These are phyloP conservation scores for Uromys caudimaculatus DNA, from an alignment of 2,797 vertebrate species.

Conservation along the genomic window DNA sequence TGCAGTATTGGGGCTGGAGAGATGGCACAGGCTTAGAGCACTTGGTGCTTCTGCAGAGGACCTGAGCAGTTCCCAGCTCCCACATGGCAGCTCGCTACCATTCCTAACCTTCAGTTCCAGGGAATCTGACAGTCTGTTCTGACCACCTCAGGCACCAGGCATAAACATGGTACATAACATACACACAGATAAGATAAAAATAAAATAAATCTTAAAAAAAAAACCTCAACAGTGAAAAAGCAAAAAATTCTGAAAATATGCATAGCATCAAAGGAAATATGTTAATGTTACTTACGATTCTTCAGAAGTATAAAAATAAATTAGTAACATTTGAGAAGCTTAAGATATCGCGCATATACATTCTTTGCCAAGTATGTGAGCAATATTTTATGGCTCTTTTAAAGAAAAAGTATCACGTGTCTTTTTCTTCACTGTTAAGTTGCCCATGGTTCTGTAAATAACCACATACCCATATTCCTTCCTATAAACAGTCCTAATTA, in stretches of 20 bases:
- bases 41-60: background rate
- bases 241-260: background rate
- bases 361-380: background rate
- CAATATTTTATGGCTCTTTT: background rate
- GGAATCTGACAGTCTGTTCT: background rate
- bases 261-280: background rate
- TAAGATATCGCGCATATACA: background rate
- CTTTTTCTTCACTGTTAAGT: background rate
- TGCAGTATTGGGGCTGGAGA: background rate
- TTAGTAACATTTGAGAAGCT: background rate
- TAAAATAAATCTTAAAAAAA: background rate
- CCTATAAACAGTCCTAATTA: background rate
- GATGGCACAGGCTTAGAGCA: background rate
- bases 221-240: background rate
- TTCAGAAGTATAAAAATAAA: background rate
- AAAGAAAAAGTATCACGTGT: background rate
- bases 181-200: too few species aligned
- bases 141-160: background rate
- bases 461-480: background rate
- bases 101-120: background rate
- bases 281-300: background rate
- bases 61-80: background rate
- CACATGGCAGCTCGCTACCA: background rate
- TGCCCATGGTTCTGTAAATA: background rate
- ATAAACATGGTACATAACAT: background rate